Evolutionary conservation across 1,140 invertebrate genomes (phyloP).

Genomic region (Dryas iulia): DNA sequence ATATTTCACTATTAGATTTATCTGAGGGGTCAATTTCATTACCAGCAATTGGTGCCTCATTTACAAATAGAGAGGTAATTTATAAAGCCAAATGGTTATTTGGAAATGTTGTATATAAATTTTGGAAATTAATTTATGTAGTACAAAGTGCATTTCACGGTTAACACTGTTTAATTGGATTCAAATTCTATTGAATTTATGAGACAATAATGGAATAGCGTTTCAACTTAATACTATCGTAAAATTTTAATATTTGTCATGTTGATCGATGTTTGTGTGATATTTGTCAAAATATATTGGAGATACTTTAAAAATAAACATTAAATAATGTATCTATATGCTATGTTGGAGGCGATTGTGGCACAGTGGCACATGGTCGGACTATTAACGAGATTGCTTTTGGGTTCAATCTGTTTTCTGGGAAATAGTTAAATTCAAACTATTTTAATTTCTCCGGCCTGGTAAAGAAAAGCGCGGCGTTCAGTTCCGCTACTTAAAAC

Average conservation of each 20-base stretch:
- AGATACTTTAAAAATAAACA: no score
- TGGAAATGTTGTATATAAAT: slow-evolving; percentile 13
- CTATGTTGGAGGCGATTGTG: no score
- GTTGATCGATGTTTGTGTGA: not conserved
- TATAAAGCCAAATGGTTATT: slow-evolving; percentile 15
- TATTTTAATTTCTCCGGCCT: no score
- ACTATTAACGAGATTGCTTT: no score
- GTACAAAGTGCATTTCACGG: slow-evolving; percentile 14
- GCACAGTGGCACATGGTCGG: no score
- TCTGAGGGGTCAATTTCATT: slow-evolving; percentile 9
- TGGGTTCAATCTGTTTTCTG: no score
- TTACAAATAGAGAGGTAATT: slow-evolving; percentile 22
- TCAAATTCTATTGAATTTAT: not conserved
- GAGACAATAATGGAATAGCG: not conserved
- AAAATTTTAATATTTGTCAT: not conserved
- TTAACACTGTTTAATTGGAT: slow-evolving; percentile 7
- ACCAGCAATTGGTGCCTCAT: slow-evolving; percentile 15
- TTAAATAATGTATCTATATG: no score
- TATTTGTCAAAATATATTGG: no score
- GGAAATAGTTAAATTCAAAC: no score
- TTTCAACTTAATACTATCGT: not conserved
- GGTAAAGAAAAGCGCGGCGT: no score
- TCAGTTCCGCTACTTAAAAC: no score
- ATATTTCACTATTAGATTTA: not conserved
- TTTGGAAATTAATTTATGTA: slow-evolving; percentile 5